Evolutionary conservation across 2,888 invertebrate genomes (phyloP).

Genomic region (Ennomos quercinarius): DNA sequence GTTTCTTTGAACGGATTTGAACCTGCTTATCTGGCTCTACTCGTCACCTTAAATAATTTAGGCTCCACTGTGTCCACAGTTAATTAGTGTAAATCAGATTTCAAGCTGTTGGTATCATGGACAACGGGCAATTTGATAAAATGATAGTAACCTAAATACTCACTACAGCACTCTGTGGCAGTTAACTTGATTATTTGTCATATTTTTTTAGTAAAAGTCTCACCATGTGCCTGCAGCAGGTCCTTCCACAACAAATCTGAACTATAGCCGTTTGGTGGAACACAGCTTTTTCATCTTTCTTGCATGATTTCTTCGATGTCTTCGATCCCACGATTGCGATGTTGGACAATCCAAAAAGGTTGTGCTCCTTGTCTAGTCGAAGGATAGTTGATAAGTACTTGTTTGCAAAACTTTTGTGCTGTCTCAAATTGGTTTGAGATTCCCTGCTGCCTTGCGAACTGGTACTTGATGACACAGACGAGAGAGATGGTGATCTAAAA

Average conservation of each 20-base stretch:
- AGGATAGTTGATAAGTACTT: slow-evolving; percentile 74
- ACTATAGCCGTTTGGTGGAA: slow-evolving; percentile 79
- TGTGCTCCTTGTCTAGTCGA: slow-evolving; percentile 74
- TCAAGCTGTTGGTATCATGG: too few relatives aligned
- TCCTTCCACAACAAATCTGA: slow-evolving; percentile 65
- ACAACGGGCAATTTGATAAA: too few relatives aligned
- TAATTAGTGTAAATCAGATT: too few relatives aligned
- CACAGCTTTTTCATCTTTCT: slow-evolving; percentile 63
- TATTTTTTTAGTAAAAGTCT: slow-evolving; percentile 7
- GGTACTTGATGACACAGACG: slow-evolving; percentile 46
- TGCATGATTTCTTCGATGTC: slow-evolving; percentile 57
- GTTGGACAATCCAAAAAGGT: slow-evolving; percentile 75
- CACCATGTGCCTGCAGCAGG: slow-evolving; percentile 66
- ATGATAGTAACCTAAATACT: too few relatives aligned
- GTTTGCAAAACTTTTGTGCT: slow-evolving; percentile 53
- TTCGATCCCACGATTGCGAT: slow-evolving; percentile 65
- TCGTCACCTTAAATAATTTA: too few relatives aligned
- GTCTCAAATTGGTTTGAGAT: slow-evolving; percentile 50
- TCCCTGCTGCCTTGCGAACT: slow-evolving; percentile 57
- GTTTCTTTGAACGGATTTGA: too few relatives aligned
- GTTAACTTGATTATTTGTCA: too few relatives aligned
- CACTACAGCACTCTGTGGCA: too few relatives aligned
- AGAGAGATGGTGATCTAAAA: slow-evolving; percentile 24
- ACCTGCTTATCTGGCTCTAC: too few relatives aligned
- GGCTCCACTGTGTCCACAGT: not conserved